Evolutionary conservation across 2,888 invertebrate genomes (phyloP), one percentile per base, ranked within the genome.

Genomic region (Hyposoter dolosus): DNA sequence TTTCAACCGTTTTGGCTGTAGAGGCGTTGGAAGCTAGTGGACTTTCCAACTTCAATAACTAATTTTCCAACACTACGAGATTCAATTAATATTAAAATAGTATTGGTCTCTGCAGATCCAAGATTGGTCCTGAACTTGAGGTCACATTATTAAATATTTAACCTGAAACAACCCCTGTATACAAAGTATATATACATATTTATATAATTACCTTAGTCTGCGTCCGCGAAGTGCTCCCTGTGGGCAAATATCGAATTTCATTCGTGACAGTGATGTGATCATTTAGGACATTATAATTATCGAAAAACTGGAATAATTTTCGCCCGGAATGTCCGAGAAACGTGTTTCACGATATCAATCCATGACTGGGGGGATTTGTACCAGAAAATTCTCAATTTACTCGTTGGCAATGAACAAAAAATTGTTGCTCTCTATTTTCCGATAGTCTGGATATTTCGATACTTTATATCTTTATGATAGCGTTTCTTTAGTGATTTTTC

Each of bases 181-280:
- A 68, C 43, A 68, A 40, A 40, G 17, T 47, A 72, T 53, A 72
- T 53, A 72, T 72, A 35, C 32, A 71, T 47, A 47, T 32, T 32
- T 53, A 72, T 72, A 72, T 23, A 50, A 56, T 19, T 43, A 74
- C 78, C 78, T 82, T 77, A 77, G 53, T 75, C 82, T 75, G 53
- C 45, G 53, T 65, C 82, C 65, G 68, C 45, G 43, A 77, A 72
- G 50, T 68, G 19, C 47, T 79, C 63, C 40, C 35, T 53, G 32
- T 19, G 17, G 45, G n/a, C 66, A 69, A 66, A 69, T 43, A 72
- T 56, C 53, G 15, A 76, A 53, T 72, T 60, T 60, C 56, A 56
- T 72, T 79, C 66, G 43, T 69, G 35, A 45, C 66, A 15, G 32
- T 53, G 43, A 65, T 35, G 32, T 12, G 23, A 65, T 69, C n/a